Percentiles rank a stretch among this genome's conserved stretches.
phyloP scores from a whole-genome alignment of 30 jellyfish, hydroid and myxozoan species.

The Nemopilema nomurai region DNA sequence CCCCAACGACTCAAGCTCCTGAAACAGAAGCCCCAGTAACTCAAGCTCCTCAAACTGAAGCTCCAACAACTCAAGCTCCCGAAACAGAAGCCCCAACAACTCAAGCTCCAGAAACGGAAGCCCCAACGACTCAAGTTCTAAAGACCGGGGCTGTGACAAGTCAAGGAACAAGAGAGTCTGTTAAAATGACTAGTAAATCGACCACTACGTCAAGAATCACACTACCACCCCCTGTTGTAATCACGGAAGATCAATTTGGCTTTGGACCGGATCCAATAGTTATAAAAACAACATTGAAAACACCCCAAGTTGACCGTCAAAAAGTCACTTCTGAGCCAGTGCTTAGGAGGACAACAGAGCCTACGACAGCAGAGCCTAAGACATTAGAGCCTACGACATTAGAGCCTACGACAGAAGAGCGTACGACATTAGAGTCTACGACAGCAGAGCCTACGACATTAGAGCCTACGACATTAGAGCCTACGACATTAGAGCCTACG shows the following conservation, averaged over 20 bases:
- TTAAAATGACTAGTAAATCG: background rate
- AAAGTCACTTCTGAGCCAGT: no score
- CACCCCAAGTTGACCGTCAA: background rate
- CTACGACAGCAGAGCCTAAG: no score
- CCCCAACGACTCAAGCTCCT: background rate
- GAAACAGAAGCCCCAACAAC: background rate
- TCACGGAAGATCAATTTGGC: background rate
- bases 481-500: no score
- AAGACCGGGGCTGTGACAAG: conserved; percentile 6
- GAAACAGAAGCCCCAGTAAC: background rate
- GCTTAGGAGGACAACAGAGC: no score
- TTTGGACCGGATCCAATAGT: background rate
- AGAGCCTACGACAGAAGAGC: no score
- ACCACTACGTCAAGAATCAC: background rate
- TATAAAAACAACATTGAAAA: background rate
- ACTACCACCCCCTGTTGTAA: background rate
- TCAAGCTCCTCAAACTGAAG: background rate
- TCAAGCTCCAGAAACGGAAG: background rate
- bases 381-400: no score
- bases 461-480: no score
- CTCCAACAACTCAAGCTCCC: background rate
- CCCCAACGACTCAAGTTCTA: background rate
- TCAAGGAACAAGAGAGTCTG: background rate
- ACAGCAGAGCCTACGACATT: no score
- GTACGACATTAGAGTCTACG: no score